Conservation (phyloP, 2,797 vertebrate genomes). For the Lepus townsendii region DNA sequence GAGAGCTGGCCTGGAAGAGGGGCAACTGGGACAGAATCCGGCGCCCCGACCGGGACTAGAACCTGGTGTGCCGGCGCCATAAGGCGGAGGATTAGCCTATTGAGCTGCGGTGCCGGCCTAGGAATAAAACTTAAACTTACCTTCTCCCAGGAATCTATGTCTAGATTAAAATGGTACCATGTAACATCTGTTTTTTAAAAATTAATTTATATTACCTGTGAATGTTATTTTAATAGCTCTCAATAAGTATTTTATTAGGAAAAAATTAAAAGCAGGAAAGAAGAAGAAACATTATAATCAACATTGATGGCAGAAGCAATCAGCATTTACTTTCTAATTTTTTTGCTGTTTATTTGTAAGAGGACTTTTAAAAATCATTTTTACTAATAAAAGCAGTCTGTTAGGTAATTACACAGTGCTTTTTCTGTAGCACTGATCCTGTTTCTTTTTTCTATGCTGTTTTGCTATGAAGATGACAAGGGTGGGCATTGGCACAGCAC, state of each 20-base stretch:
- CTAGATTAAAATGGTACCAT: not conserved
- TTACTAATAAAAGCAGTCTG: constrained; percentile 88
- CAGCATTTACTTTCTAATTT: constrained; percentile 79
- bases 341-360: constrained; percentile 51
- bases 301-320: constrained; percentile 65
- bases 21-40: too few relatives aligned
- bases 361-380: constrained; percentile 84
- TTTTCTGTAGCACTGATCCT: constrained; percentile 91
- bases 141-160: not conserved
- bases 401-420: constrained; percentile 88
- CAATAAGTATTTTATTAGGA: constrained; percentile 74
- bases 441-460: constrained; percentile 88
- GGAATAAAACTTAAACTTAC: too few relatives aligned
- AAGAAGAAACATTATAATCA: constrained; percentile 28
- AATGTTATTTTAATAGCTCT: constrained; percentile 77
- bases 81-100: too few relatives aligned
- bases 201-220: not conserved
- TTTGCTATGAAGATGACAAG: constrained; percentile 93
- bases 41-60: too few relatives aligned
- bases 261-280: constrained; percentile 74
- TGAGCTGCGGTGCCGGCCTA: too few relatives aligned
- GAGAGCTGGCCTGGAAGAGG: too few relatives aligned
- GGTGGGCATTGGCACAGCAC: too few relatives aligned
- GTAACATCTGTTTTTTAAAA: not conserved
- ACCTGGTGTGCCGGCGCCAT: too few relatives aligned